These are phyloP conservation scores for Rana temporaria DNA, from an alignment of 2,113 vertebrate genomes.

Conservation along the genomic window DNA sequence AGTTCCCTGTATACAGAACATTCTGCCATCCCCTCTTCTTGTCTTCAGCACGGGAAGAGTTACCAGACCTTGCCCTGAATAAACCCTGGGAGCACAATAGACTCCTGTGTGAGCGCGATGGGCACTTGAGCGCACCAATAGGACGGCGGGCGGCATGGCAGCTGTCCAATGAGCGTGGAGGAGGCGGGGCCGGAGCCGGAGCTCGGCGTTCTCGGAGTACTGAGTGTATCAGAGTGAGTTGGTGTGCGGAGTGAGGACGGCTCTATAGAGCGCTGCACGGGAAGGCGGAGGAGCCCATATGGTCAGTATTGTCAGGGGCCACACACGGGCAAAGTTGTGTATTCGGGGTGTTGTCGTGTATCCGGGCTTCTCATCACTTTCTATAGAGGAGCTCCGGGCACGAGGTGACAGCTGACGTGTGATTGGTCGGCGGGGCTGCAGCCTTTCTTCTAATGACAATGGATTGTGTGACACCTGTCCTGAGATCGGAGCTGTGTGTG, in stretches of 20 bases:
- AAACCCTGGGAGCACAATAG: conserved; percentile 49
- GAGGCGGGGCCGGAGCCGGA: conserved; percentile 40
- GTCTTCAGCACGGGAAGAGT: conserved; percentile 27
- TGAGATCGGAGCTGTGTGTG: too few relatives aligned
- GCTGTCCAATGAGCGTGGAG: background rate
- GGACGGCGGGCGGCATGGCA: background rate
- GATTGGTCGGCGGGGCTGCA: too few relatives aligned
- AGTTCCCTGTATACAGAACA: too few relatives aligned
- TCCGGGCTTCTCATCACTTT: too few relatives aligned
- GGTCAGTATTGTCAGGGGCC: conserved; percentile 1
- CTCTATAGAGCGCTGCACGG: background rate
- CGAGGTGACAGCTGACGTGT: too few relatives aligned
- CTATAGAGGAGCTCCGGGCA: too few relatives aligned
- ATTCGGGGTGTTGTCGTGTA: too few relatives aligned
- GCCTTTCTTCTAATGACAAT: too few relatives aligned
- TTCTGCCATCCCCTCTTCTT: too few relatives aligned
- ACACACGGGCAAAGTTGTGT: too few relatives aligned
- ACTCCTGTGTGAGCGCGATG: conserved; percentile 20
- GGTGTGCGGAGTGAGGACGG: conserved; percentile 4
- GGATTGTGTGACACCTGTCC: too few relatives aligned
- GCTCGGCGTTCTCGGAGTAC: conserved; percentile 13
- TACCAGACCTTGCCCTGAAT: conserved; percentile 45
- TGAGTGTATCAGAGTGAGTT: background rate
- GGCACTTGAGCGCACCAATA: background rate
- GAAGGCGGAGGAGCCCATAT: background rate